These are phyloP conservation scores for Beaufortia kweichowensis DNA, from an alignment of 2,113 vertebrate species.

Conservation along the genomic window DNA sequence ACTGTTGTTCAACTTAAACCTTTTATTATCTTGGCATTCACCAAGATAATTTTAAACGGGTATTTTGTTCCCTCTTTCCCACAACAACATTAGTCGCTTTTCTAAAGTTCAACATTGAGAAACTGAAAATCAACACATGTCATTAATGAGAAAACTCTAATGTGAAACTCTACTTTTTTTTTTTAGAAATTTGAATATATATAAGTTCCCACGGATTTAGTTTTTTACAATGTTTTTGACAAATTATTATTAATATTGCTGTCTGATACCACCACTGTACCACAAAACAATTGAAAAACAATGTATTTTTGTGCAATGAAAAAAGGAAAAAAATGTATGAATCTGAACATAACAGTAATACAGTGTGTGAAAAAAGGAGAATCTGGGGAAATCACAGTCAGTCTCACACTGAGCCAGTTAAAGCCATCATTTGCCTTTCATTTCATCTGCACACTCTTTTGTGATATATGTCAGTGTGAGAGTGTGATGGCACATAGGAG, in stretches of 20 bases:
- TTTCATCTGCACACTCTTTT: conserved; percentile 1
- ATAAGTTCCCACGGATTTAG: no score
- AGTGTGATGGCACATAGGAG: neutral
- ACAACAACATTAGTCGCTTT: neutral
- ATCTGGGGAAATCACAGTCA: conserved; percentile 27
- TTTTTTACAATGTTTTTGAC: no score
- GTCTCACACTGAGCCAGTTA: conserved; percentile 9
- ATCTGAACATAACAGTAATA: conserved; percentile 26
- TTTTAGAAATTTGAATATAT: no score
- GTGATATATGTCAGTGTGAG: neutral
- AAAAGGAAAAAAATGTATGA: neutral
- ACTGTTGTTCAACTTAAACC: no score
- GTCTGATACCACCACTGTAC: neutral
- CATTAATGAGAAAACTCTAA: no score
- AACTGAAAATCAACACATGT: no score
- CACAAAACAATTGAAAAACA: neutral
- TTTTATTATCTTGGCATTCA: neutral
- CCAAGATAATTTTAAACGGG: neutral
- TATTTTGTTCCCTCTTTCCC: neutral
- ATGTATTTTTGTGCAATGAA: neutral
- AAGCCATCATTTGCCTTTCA: conserved; percentile 29
- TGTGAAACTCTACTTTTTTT: no score
- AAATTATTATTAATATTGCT: no score
- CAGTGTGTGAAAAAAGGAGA: conserved; percentile 13
- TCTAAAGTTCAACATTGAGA: neutral